A percentile compares a stretch with the other conserved stretches of the same genome.
phyloP scores from a whole-genome alignment of 2,113 vertebrate species.

The Lasiurus borealis region DNA sequence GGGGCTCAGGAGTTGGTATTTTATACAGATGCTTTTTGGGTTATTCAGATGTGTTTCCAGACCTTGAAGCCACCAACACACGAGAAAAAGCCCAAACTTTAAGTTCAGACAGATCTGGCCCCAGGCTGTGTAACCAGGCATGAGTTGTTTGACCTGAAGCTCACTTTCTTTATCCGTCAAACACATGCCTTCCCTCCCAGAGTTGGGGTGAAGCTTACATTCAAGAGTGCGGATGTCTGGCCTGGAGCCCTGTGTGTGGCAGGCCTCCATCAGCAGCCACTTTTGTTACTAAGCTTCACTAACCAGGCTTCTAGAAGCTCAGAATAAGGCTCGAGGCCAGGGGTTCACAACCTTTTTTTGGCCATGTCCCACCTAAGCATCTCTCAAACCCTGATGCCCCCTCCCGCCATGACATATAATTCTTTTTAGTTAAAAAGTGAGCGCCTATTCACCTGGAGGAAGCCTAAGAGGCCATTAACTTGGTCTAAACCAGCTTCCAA shows the following conservation, averaged over 20 bases:
- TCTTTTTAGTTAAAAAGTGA: too few relatives aligned
- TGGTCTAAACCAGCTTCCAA: too few relatives aligned
- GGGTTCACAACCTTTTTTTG: too few relatives aligned
- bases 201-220: not conserved
- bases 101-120: not conserved
- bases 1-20: not conserved
- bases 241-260: rapidly evolving
- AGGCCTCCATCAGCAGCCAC: not conserved
- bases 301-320: not conserved
- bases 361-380: not conserved
- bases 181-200: not conserved
- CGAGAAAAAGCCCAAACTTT: not conserved
- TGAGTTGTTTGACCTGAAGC: not conserved
- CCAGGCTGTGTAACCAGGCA: not conserved
- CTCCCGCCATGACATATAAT: too few relatives aligned
- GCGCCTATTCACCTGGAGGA: too few relatives aligned
- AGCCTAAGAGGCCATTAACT: too few relatives aligned
- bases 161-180: not conserved
- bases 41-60: not conserved
- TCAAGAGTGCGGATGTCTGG: not conserved
- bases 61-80: not conserved
- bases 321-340: not conserved
- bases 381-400: too few relatives aligned
- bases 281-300: too few relatives aligned
- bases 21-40: not conserved